Conservation (phyloP, 2,113 vertebrate genomes). For the Aix galericulata region DNA sequence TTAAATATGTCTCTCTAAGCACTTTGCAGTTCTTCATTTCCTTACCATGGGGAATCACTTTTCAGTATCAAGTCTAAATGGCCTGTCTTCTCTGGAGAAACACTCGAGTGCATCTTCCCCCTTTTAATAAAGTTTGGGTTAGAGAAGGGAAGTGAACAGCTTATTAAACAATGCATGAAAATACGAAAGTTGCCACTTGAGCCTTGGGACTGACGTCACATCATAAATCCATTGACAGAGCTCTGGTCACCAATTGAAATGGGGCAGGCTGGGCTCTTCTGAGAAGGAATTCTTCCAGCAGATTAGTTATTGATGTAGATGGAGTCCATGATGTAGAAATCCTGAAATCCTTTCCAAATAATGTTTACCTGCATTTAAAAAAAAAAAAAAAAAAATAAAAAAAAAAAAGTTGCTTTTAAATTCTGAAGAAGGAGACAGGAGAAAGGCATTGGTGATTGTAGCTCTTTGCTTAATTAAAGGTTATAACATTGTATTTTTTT, state of each 20-base stretch:
- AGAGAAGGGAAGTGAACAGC: slow-evolving; percentile 46
- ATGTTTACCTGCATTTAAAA: background rate
- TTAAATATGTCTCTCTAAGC: slow-evolving; percentile 70
- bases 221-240: slow-evolving; percentile 60
- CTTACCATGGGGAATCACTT: slow-evolving; percentile 61
- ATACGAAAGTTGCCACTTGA: slow-evolving; percentile 47
- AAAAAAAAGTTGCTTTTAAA: background rate
- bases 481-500: background rate
- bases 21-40: slow-evolving; percentile 66
- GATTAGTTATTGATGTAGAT: slow-evolving; percentile 70
- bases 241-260: background rate
- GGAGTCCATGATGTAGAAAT: slow-evolving; percentile 30
- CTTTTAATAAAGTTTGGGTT: slow-evolving; percentile 71
- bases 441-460: background rate
- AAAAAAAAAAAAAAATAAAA: background rate
- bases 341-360: background rate
- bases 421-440: background rate
- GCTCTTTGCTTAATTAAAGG: background rate
- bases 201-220: slow-evolving; percentile 14
- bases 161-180: slow-evolving; percentile 64
- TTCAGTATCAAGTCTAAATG: slow-evolving; percentile 51
- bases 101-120: slow-evolving; percentile 40
- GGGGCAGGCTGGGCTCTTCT: slow-evolving; percentile 35
- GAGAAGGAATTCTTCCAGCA: slow-evolving; percentile 39
- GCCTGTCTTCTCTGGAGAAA: slow-evolving; percentile 64